phyloP scores from a whole-genome alignment of 2,888 invertebrate genomes.

The Eupithecia insigniata region DNA sequence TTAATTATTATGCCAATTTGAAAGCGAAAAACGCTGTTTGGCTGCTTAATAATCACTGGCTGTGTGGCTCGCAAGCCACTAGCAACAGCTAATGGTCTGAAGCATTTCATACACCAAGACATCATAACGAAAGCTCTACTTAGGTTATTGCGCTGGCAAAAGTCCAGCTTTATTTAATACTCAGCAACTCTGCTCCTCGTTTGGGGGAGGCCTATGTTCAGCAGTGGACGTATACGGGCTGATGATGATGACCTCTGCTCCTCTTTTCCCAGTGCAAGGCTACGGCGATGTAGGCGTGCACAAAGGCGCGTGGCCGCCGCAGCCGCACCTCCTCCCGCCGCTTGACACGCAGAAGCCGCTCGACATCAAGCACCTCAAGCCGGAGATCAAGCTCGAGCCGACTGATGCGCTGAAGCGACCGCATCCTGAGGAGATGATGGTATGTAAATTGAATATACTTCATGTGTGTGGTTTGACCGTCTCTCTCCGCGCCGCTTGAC shows the following conservation, averaged over 20 bases:
- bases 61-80: too few relatives aligned
- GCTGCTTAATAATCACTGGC: too few relatives aligned
- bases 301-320: constrained; percentile 76
- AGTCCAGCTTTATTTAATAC: too few relatives aligned
- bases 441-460: constrained; percentile 36
- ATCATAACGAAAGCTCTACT: too few relatives aligned
- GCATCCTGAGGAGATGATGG: constrained; percentile 78
- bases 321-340: constrained; percentile 74
- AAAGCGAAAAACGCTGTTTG: too few relatives aligned
- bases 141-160: too few relatives aligned
- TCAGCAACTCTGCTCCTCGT: too few relatives aligned
- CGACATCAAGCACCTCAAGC: constrained; percentile 76
- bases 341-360: constrained; percentile 74
- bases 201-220: too few relatives aligned
- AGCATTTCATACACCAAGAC: too few relatives aligned
- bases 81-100: too few relatives aligned
- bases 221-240: too few relatives aligned
- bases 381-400: constrained; percentile 78
- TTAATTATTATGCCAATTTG: too few relatives aligned
- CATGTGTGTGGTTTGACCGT: background rate
- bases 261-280: constrained; percentile 63
- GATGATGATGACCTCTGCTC: background rate
- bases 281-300: constrained; percentile 76
- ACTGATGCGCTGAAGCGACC: constrained; percentile 74
- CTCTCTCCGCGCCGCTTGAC: constrained; percentile 70